Evolutionary conservation across 2,113 vertebrate genomes (phyloP).

Genomic region (Heterocephalus glaber): DNA sequence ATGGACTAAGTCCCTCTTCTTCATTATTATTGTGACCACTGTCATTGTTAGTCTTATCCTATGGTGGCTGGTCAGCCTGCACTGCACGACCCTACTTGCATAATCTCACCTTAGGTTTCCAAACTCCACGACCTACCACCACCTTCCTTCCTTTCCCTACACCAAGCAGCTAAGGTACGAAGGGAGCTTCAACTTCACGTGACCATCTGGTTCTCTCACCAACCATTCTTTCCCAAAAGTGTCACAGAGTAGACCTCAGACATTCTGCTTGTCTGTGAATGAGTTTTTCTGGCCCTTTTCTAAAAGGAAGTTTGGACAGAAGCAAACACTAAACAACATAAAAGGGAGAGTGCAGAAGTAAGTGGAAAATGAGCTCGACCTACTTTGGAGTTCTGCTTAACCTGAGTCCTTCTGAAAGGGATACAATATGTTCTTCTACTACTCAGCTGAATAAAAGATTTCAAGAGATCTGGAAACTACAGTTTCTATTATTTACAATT

Average conservation of each 20-base stretch:
- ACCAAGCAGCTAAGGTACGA: background rate
- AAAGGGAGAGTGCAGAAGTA: background rate
- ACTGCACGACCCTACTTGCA: rapidly evolving
- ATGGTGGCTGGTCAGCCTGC: background rate
- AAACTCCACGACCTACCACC: background rate
- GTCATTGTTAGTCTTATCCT: background rate
- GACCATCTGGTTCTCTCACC: background rate
- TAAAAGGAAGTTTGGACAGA: background rate
- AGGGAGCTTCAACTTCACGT: background rate
- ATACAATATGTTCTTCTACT: background rate
- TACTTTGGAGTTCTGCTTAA: background rate
- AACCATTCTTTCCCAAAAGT: background rate
- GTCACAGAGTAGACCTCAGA: background rate
- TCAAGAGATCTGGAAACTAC: slow-evolving; percentile 61
- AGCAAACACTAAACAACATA: background rate
- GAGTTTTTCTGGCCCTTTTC: background rate
- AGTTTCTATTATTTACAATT: slow-evolving; percentile 66
- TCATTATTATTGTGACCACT: background rate
- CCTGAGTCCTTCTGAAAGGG: background rate
- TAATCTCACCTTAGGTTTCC: background rate
- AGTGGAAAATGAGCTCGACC: background rate
- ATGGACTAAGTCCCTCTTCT: background rate
- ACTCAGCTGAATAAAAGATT: background rate
- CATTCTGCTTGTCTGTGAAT: background rate
- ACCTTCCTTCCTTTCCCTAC: background rate